phyloP scores from a whole-genome alignment of 2,888 invertebrate genomes.

The Melanostoma scalare region DNA sequence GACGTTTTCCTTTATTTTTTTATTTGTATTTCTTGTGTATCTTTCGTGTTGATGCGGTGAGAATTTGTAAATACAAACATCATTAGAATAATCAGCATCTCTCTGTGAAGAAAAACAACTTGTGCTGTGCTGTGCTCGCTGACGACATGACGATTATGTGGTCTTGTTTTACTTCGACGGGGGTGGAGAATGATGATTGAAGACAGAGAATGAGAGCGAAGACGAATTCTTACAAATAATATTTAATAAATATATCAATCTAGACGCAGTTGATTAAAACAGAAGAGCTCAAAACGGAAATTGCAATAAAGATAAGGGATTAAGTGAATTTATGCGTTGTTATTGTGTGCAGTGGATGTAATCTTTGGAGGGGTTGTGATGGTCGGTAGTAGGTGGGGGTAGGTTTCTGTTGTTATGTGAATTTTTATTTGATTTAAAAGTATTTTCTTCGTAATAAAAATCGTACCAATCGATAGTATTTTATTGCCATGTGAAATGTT shows the following conservation, averaged over 20 bases:
- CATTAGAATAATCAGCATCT: constrained; percentile 53
- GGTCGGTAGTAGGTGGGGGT: too few species aligned
- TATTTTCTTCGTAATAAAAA: too few species aligned
- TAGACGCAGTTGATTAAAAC: constrained; percentile 38
- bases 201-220: neutral
- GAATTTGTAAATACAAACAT: constrained; percentile 37
- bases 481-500: too few species aligned
- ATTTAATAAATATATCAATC: constrained; percentile 6
- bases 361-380: neutral
- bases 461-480: too few species aligned
- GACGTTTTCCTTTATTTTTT: constrained; percentile 5
- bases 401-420: too few species aligned
- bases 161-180: too few species aligned
- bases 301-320: constrained; percentile 35
- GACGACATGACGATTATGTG: constrained; percentile 29
- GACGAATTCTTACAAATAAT: constrained; percentile 1
- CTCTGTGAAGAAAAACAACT: constrained; percentile 12
- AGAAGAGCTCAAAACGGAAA: constrained; percentile 26
- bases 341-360: constrained; percentile 7
- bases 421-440: too few species aligned
- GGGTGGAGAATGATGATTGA: neutral
- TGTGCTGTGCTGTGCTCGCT: constrained; percentile 19
- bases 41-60: constrained; percentile 33
- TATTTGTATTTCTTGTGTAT: constrained; percentile 21
- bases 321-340: constrained; percentile 14